phyloP scores from a whole-genome alignment of 1,140 invertebrate genomes.

The Drosophila neocordata region DNA sequence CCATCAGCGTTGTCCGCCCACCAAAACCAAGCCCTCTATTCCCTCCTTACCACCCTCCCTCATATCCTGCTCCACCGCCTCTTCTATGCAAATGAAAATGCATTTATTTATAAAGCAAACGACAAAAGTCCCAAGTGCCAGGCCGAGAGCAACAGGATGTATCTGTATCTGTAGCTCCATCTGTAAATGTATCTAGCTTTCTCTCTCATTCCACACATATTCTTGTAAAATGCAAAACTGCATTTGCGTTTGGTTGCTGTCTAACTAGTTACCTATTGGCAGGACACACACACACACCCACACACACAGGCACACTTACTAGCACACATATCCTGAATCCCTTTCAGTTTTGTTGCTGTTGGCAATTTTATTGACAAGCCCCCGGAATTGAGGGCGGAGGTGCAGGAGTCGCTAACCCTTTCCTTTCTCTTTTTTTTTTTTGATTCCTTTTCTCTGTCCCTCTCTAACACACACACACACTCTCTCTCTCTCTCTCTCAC shows the following conservation, averaged over 20 bases:
- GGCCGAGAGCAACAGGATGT: constrained; percentile 54
- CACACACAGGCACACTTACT: constrained; percentile 7
- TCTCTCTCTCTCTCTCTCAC: neutral
- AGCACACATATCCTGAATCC: constrained; percentile 14
- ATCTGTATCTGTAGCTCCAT: constrained; percentile 41
- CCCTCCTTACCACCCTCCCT: too few species aligned
- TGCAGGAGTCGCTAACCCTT: constrained; percentile 40
- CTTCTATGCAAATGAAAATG: constrained; percentile 69
- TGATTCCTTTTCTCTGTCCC: neutral
- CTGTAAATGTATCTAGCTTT: constrained; percentile 57
- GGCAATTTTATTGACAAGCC: constrained; percentile 78
- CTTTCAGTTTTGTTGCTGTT: constrained; percentile 48
- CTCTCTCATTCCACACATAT: constrained; percentile 29
- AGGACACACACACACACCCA: constrained; percentile 41
- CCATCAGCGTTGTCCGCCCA: neutral
- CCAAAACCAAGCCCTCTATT: neutral
- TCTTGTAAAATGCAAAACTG: constrained; percentile 62
- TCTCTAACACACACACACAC: neutral
- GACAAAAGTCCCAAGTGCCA: constrained; percentile 63
- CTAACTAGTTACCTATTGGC: constrained; percentile 74
- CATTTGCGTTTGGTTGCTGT: constrained; percentile 57
- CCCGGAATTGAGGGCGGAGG: constrained; percentile 29
- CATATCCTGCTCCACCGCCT: neutral
- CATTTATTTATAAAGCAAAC: constrained; percentile 74
- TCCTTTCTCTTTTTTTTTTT: constrained; percentile 13